Evolutionary conservation across 2,797 vertebrate genomes (phyloP), one percentile per base, ranked within the genome.

Genomic region (Acipenser ruthenus): DNA sequence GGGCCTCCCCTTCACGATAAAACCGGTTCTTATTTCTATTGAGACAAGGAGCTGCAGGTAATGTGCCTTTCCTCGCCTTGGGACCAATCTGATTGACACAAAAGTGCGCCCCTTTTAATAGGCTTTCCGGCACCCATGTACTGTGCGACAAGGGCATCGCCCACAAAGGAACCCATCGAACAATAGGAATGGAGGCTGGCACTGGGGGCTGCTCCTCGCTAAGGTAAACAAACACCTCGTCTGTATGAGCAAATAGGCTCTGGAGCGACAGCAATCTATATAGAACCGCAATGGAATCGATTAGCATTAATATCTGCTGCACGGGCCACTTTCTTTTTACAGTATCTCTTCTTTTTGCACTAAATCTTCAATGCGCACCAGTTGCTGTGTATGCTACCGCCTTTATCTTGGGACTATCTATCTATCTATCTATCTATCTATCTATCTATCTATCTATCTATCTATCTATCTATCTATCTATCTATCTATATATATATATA

Each of bases 21-120:
- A 92, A 90, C 86, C 81, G 78, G 82, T 89, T 93, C 90, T 89
- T 91, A 87, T 90, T 92, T 91, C 90, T 91, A 83, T 89, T 89
- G 88, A 91, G 90, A 90, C 90, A 89, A 85, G 79, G 83, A 78
- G 77, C 86, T 87, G 82, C 89, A 94, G 92, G 92, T 94, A 92
- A 88, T 79, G 78, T 70, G 84, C 76, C 83, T 84, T 85, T 87
- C 87, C 84, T 86, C 79, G 80, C 87, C 81, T 74, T 83, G 79
- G 83, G 83, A 87, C 80, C 79, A 77, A 79, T 79, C 83, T 83
- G 89, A 89, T 83, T 91, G 90, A 90, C 87, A 88, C 74, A 73
- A 83, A 82, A 88, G 85, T 82, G 85, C 77, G 74, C 81, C 84
- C 84, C 82, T 85, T 88, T 81, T 81, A 84, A 87, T 79, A 77